These are phyloP conservation scores for Fregetta grallaria DNA, from an alignment of 2,113 vertebrate species.

Conservation along the genomic window DNA sequence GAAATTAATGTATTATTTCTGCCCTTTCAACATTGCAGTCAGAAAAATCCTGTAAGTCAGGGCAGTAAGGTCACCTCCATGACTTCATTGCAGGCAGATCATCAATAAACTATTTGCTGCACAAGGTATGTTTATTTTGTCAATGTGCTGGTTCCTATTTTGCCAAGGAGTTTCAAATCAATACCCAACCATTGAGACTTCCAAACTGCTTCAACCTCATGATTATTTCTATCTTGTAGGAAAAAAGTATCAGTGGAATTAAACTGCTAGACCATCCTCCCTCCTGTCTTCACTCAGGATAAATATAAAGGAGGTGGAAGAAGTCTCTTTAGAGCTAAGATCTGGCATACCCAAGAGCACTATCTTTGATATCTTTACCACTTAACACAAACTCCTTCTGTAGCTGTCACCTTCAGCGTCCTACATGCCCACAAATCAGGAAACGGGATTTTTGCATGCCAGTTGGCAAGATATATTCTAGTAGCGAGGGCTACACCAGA, in stretches of 20 bases:
- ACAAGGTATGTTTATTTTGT: not conserved
- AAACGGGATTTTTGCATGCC: not conserved
- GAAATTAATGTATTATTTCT: not conserved
- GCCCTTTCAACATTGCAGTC: not conserved
- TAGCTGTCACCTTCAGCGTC: not conserved
- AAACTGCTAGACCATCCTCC: not conserved
- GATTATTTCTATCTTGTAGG: not conserved
- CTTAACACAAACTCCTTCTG: not conserved
- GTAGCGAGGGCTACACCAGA: not conserved
- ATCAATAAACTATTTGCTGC: constrained; percentile 1
- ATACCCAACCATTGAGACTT: not conserved
- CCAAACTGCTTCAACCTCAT: not conserved
- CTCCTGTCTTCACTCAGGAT: not conserved
- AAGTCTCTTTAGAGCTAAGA: not conserved
- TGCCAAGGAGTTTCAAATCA: not conserved
- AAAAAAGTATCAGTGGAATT: not conserved
- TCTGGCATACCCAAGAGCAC: not conserved
- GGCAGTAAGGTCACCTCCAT: not conserved
- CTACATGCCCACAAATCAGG: not conserved
- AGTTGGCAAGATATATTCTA: not conserved
- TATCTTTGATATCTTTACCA: not conserved
- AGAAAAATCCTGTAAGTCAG: not conserved
- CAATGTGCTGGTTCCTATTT: not conserved
- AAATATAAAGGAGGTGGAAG: not conserved
- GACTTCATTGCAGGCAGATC: not conserved